Percentiles rank a stretch among this genome's conserved stretches.
phyloP scores from a whole-genome alignment of 2,797 vertebrate species.

The Catostomus latipinnis region DNA sequence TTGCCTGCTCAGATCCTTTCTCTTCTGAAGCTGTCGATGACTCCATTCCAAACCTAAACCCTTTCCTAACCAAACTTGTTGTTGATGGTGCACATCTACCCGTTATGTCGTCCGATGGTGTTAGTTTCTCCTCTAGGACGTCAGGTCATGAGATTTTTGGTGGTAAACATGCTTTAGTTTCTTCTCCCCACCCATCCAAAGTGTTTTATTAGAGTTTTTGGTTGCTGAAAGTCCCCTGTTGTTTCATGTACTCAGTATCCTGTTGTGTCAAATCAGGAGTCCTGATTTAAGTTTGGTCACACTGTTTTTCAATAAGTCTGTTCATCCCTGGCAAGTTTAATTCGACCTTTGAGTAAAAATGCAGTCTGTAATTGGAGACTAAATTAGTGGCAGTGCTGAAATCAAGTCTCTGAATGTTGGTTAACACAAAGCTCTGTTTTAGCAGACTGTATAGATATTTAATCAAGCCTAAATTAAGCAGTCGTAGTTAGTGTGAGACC shows the following conservation, averaged over 20 bases:
- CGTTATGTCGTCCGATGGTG: constrained; percentile 94
- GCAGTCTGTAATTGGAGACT: constrained; percentile 15
- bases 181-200: constrained; percentile 37
- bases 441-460: background rate
- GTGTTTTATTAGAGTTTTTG: constrained; percentile 46
- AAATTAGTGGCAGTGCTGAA: constrained; percentile 9
- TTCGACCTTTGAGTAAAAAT: constrained; percentile 13
- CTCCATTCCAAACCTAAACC: constrained; percentile 98
- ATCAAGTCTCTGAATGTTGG: constrained; percentile 4
- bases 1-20: constrained; percentile 96
- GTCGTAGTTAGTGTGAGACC: too few species aligned
- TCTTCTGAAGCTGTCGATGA: constrained; percentile 97
- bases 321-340: background rate
- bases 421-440: constrained; percentile 22
- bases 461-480: too few species aligned
- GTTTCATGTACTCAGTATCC: background rate
- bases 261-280: constrained; percentile 19
- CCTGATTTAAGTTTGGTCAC: constrained; percentile 8
- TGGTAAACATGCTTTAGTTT: constrained; percentile 87
- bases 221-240: constrained; percentile 1
- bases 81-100: constrained; percentile 96
- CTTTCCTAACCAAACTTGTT: constrained; percentile 98
- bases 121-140: constrained; percentile 98
- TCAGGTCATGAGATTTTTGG: constrained; percentile 99
- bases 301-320: background rate